Percentiles rank a stretch among this genome's conserved stretches.
These are phyloP conservation scores for Centropristis striata DNA, from an alignment of 2,113 vertebrate species.

Conservation along the genomic window DNA sequence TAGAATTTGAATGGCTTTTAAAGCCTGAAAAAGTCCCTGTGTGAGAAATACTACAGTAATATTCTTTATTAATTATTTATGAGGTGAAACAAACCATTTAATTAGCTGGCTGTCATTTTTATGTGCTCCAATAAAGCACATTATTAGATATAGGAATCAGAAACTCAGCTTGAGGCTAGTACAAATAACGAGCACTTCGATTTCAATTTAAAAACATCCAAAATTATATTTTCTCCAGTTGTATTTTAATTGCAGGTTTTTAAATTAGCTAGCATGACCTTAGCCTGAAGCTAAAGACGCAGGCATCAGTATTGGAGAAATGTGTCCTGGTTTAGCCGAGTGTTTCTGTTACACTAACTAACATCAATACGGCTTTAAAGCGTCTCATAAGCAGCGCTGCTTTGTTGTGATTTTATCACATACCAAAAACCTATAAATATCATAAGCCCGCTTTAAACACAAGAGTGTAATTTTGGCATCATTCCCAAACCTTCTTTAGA, in stretches of 20 bases:
- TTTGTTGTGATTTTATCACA: conserved; percentile 26
- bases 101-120: background rate
- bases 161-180: background rate
- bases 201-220: background rate
- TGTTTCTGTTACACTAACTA: background rate
- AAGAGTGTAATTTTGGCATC: conserved; percentile 51
- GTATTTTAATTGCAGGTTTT: conserved; percentile 1
- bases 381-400: conserved; percentile 1
- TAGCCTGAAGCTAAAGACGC: conserved; percentile 21
- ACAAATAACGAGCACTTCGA: background rate
- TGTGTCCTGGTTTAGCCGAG: background rate
- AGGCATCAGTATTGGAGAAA: background rate
- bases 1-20: background rate
- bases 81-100: background rate
- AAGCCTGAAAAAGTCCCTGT: background rate
- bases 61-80: conserved; percentile 4
- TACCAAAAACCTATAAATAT: conserved; percentile 45
- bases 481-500: conserved; percentile 45
- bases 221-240: background rate
- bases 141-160: background rate
- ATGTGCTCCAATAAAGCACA: background rate
- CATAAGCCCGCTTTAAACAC: conserved; percentile 19
- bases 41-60: background rate
- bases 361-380: conserved; percentile 2
- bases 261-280: background rate